These are phyloP conservation scores for Polyergus mexicanus DNA, from an alignment of 1,140 invertebrate genomes.

Conservation along the genomic window DNA sequence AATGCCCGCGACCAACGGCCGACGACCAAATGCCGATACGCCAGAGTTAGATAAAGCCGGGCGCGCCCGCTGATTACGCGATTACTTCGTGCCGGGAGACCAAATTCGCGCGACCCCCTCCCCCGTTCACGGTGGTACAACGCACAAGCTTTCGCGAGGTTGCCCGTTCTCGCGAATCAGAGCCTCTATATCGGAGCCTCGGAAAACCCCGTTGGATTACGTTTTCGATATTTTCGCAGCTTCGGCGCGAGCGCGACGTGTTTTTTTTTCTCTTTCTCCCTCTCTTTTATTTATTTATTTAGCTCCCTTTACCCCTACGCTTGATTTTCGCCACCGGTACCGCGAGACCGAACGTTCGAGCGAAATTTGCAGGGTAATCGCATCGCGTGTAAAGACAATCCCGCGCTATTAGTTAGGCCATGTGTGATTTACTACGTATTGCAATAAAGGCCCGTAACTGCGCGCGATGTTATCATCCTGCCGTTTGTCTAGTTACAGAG, in stretches of 20 bases:
- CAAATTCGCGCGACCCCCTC: conserved; percentile 22
- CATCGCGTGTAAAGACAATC: conserved; percentile 64
- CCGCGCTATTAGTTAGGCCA: conserved; percentile 53
- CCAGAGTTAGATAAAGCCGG: conserved; percentile 56
- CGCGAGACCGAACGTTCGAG: conserved; percentile 21
- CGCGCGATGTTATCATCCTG: conserved; percentile 50
- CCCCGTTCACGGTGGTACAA: conserved; percentile 13
- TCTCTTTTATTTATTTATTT: background rate
- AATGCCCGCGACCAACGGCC: conserved; percentile 47
- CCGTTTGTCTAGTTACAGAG: conserved; percentile 62
- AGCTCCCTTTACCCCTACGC: background rate
- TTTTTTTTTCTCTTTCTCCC: no score
- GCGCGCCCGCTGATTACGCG: conserved; percentile 57
- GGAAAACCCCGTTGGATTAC: conserved; percentile 7
- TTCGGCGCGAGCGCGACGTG: background rate
- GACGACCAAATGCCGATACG: conserved; percentile 59
- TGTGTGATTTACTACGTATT: conserved; percentile 63
- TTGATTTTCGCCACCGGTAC: conserved; percentile 38
- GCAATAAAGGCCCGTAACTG: conserved; percentile 61
- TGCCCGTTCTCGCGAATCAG: conserved; percentile 1
- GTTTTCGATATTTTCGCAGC: conserved; percentile 62
- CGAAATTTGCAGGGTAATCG: conserved; percentile 56
- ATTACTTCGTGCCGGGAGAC: conserved; percentile 53
- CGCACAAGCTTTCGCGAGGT: conserved; percentile 31
- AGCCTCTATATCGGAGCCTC: conserved; percentile 32